Conservation (phyloP, 2,888 invertebrate genomes). For the Pyralis farinalis region DNA sequence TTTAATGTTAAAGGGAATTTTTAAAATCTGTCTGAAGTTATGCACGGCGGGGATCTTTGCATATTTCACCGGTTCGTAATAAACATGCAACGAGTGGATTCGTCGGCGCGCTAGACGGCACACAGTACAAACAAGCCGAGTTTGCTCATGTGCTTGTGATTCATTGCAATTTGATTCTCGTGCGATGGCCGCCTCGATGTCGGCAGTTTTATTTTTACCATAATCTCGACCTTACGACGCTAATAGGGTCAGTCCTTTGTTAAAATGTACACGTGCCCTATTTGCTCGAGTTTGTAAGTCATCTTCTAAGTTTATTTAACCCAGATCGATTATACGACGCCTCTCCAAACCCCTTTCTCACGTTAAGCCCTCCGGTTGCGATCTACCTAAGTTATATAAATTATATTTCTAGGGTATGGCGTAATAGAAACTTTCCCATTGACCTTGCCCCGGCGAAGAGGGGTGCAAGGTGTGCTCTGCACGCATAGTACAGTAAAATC, state of each 20-base stretch:
- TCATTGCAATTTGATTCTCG: background rate
- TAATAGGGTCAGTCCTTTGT: background rate
- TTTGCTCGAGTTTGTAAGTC: constrained; percentile 33
- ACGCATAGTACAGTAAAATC: constrained; percentile 31
- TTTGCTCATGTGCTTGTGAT: background rate
- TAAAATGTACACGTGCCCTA: constrained; percentile 32
- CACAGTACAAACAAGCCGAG: background rate
- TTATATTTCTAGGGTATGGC: constrained; percentile 35
- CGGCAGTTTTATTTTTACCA: background rate
- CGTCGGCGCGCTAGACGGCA: background rate
- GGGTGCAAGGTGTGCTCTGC: constrained; percentile 47
- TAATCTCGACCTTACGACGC: background rate
- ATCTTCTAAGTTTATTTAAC: constrained; percentile 32
- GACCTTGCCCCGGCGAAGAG: constrained; percentile 50
- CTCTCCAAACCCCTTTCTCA: constrained; percentile 38
- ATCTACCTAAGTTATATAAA: constrained; percentile 35
- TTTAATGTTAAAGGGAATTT: constrained; percentile 39
- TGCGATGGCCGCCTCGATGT: background rate
- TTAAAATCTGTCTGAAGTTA: constrained; percentile 20
- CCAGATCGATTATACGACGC: constrained; percentile 31
- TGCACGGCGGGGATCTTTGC: background rate
- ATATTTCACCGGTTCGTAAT: background rate
- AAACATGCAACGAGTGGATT: background rate
- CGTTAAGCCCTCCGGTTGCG: constrained; percentile 29
- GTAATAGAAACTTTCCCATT: constrained; percentile 34